Base-by-base conservation (phyloP, 2,888 invertebrate genomes). In the Phalera bucephala region DNA sequence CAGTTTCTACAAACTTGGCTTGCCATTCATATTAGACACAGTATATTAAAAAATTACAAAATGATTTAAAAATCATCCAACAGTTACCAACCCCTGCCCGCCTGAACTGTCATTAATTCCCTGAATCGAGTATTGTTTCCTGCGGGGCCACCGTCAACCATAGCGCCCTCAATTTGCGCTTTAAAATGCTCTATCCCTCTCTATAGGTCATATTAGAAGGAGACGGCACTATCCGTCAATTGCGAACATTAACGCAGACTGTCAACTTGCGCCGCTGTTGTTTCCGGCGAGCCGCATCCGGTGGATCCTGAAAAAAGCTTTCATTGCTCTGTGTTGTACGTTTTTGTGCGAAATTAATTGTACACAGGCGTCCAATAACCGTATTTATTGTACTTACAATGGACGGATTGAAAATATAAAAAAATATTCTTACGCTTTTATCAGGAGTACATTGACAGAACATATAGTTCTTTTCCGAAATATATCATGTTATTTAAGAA, bases 101-200 rank as follows among this genome's bases (percentile, higher is more conserved):
- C 68, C 74, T 70, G 65, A 68, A 76, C 61, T 67, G 80, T 73
- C 83, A 85, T 86, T 88, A 85, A 88, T 88, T 83, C 81, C 72
- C 70, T 60, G 79, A 75, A 82, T 88, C 82, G 87, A 87, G 87
- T 87, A 86, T 86, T 87, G 85, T 86, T 86, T 88, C 88, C 88
- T 83, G 87, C 68, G 59, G 57, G 57, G 54, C 66, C 73, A 73
- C 72, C 73, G 72, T 70, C 72, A 74, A 66, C 80, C 72, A 76
- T 75, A 70, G 73, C 69, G 73, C 80, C 72, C 73, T 74, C 83
- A 78, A 82, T 81, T 80, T 80, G 67, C 72, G 76, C 77, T 81
- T 79, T 78, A 76, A 77, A 79, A 73, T 21, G 36, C 32, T 20
- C 52, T 17, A 26, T 71, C 78, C 44, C 64, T 43, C 50, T 77